Percentiles rank a stretch among this genome's conserved stretches.
Conservation (phyloP, 1,140 invertebrate genomes). For the Diorhabda sublineata region DNA sequence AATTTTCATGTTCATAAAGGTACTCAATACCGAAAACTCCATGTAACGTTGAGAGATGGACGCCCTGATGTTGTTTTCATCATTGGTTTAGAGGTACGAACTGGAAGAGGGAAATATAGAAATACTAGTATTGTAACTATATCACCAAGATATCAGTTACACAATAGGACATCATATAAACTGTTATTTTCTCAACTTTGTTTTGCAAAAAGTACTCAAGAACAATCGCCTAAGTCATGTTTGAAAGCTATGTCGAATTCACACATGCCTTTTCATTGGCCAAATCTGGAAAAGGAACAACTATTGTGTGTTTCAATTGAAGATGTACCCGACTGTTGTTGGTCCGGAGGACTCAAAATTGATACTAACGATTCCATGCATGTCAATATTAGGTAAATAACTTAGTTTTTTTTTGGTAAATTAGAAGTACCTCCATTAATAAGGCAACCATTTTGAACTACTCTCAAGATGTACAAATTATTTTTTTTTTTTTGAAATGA, state of each 20-base stretch:
- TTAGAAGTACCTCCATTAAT: no score
- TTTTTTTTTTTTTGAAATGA: no score
- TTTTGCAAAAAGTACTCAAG: slow-evolving; percentile 37
- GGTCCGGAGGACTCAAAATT: slow-evolving; percentile 93
- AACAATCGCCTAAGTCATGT: slow-evolving; percentile 49
- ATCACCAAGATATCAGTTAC: slow-evolving; percentile 87
- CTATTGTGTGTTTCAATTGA: slow-evolving; percentile 80
- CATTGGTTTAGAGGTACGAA: slow-evolving; percentile 83
- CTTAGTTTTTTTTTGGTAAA: background rate
- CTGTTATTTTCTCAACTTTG: slow-evolving; percentile 86
- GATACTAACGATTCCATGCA: slow-evolving; percentile 85
- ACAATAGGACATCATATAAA: slow-evolving; percentile 80
- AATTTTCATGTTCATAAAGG: slow-evolving; percentile 65
- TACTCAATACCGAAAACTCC: slow-evolving; percentile 57
- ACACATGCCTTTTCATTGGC: slow-evolving; percentile 93
- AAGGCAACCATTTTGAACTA: no score
- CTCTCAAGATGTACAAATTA: no score
- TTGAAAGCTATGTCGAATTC: slow-evolving; percentile 79
- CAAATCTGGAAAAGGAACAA: slow-evolving; percentile 81
- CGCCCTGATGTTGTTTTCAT: slow-evolving; percentile 68
- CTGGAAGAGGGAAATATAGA: slow-evolving; percentile 81
- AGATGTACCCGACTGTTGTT: slow-evolving; percentile 67
- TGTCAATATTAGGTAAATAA: slow-evolving; percentile 73
- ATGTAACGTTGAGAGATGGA: slow-evolving; percentile 58
- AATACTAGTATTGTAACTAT: slow-evolving; percentile 90